Conservation (phyloP, 2,888 invertebrate genomes). For the Drosophila borborema region DNA sequence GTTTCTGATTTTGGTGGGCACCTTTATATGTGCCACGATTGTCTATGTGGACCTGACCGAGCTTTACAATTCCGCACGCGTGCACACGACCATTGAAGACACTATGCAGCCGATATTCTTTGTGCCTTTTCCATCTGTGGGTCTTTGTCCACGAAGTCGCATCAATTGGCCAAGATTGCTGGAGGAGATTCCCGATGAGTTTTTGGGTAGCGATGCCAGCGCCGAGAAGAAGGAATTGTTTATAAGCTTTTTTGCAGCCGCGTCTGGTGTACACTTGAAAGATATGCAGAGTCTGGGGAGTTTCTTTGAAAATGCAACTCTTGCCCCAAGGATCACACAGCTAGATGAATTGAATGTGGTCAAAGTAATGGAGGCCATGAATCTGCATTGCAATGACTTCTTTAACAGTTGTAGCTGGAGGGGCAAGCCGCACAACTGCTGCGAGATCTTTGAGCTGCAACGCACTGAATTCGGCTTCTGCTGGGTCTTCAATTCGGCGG, state of each 20-base stretch:
- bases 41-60: slow-evolving; percentile 76
- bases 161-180: slow-evolving; percentile 75
- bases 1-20: slow-evolving; percentile 75
- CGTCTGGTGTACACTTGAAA: slow-evolving; percentile 63
- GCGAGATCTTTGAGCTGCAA: slow-evolving; percentile 85
- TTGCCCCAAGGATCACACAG: slow-evolving; percentile 50
- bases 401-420: slow-evolving; percentile 85
- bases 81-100: slow-evolving; percentile 82
- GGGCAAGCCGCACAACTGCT: slow-evolving; percentile 84
- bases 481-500: slow-evolving; percentile 85
- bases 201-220: slow-evolving; percentile 73
- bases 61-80: slow-evolving; percentile 68
- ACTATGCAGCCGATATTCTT: slow-evolving; percentile 78
- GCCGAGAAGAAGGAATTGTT: slow-evolving; percentile 63
- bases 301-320: slow-evolving; percentile 66
- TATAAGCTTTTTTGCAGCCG: slow-evolving; percentile 65
- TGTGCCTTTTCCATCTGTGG: slow-evolving; percentile 82
- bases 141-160: slow-evolving; percentile 79
- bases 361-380: slow-evolving; percentile 64
- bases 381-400: slow-evolving; percentile 81
- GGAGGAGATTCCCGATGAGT: slow-evolving; percentile 62
- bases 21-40: slow-evolving; percentile 64
- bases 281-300: slow-evolving; percentile 45
- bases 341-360: slow-evolving; percentile 75
- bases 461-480: slow-evolving; percentile 85